Base-by-base conservation (phyloP, 2,113 vertebrate species). In the Albula goreensis region DNA sequence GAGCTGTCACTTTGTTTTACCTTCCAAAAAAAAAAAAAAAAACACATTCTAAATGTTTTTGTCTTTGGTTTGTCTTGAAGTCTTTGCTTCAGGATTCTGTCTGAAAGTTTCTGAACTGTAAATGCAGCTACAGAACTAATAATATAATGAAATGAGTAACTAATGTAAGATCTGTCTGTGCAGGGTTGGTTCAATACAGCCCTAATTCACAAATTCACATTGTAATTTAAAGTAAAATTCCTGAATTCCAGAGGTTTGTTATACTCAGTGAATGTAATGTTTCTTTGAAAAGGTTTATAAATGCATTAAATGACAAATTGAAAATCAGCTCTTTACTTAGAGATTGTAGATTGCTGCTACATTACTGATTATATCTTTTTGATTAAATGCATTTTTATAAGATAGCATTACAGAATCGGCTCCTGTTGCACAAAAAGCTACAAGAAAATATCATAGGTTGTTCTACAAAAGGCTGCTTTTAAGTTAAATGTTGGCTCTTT, bases 1-100 rank as follows among this genome's bases (percentile, higher is more conserved):
- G 85, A 82, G 84, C 87, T 87, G 85, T 88, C 85, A 78, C 83
- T 77, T n/a, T 51, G n/a, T 41, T 74, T 56, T 49, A 41, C 63
- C 57, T 51, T 81, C 77, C 85, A n/a, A 74, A 74, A 12, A 12
- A 4, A 31, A 74, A 12, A 74, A 31, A 74, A n/a, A 56, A 56
- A 6, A 56, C 6, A 56, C 6, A 56, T 9, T 56, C 53, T 41
- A 41, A 41, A 41, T 41, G 31, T 41, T 41, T 41, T 41, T 41
- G 31, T 41, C 53, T 12, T 56, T 6, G 53, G 53, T 12, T 9
- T 12, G 53, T 56, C 6, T 56, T 6, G 53, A 56, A 74, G 17
- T 74, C n/a, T 22, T 22, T 74, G 5, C 31, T n/a, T 74, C 5
- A 10, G n/a, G 8, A n/a, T 74, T 10, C 25, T 31, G n/a, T 22